Conservation (phyloP, 2,113 vertebrate species). For the Orcinus orca region DNA sequence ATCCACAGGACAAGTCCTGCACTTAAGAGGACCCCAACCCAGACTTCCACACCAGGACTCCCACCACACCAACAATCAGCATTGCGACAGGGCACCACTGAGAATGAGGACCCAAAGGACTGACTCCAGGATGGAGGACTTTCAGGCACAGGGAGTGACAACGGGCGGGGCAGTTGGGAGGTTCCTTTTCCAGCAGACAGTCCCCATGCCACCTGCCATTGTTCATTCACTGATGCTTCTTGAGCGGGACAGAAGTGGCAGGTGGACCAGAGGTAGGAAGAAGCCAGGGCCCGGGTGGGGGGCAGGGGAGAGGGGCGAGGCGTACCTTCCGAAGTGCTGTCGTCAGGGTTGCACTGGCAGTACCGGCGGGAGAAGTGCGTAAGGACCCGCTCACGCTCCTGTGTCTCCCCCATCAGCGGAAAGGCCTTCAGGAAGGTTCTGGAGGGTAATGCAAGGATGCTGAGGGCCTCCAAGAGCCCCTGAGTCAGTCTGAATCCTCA, state of each 20-base stretch:
- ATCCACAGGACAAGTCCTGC: neutral
- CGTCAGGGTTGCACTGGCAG: constrained; percentile 91
- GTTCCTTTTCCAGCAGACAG: neutral
- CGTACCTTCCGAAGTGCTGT: constrained; percentile 87
- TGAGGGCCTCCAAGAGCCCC: neutral
- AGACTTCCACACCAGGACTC: neutral
- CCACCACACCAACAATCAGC: neutral
- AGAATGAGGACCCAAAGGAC: neutral
- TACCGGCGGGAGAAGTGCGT: constrained; percentile 92
- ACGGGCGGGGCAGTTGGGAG: neutral
- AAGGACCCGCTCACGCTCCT: constrained; percentile 96
- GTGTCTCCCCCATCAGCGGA: constrained; percentile 94
- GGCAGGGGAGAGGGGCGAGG: fast-evolving
- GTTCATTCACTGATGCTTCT: neutral
- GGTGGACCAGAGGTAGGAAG: too few species aligned
- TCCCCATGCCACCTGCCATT: neutral
- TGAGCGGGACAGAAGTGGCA: neutral
- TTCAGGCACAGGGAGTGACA: neutral
- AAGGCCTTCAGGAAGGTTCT: constrained; percentile 95
- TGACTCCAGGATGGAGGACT: neutral
- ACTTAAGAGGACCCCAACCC: neutral
- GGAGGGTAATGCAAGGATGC: constrained; percentile 27
- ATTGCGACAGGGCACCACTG: neutral
- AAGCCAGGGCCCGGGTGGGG: neutral
- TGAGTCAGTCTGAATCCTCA: neutral